Conservation (phyloP, 2,888 invertebrate genomes). For the Cetonia aurata region DNA sequence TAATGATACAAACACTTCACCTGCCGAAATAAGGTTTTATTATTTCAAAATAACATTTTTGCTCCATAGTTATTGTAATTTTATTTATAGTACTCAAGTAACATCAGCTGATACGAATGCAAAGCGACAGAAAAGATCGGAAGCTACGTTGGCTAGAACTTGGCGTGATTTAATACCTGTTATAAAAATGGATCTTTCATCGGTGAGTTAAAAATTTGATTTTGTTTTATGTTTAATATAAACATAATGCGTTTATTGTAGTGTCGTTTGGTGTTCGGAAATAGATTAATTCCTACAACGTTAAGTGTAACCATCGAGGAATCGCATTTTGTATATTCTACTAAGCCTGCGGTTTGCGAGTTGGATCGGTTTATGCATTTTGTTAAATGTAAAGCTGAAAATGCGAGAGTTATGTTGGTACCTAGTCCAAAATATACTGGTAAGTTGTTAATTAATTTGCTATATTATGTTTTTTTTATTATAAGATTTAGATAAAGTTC, state of each 20-base stretch:
- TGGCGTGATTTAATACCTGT: conserved; percentile 98
- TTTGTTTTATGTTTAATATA: neutral
- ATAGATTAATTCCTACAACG: conserved; percentile 93
- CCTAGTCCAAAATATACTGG: conserved; percentile 94
- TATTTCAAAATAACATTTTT: conserved; percentile 4
- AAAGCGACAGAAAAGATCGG: conserved; percentile 72
- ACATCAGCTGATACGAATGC: conserved; percentile 50
- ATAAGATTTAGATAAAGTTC: too few relatives aligned
- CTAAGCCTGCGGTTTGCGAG: conserved; percentile 93
- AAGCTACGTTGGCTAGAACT: conserved; percentile 87
- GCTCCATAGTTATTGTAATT: neutral
- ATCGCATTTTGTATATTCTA: conserved; percentile 94
- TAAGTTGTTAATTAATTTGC: conserved; percentile 35
- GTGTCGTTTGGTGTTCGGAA: conserved; percentile 95
- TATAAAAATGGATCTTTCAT: conserved; percentile 93
- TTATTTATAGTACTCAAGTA: conserved; percentile 45
- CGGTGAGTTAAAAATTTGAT: conserved; percentile 68
- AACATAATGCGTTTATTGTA: conserved; percentile 58
- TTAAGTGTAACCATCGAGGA: conserved; percentile 93
- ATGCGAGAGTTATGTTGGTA: conserved; percentile 95
- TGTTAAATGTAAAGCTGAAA: conserved; percentile 94
- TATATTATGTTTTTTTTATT: neutral
- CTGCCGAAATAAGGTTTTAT: conserved; percentile 26
- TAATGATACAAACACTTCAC: conserved; percentile 36
- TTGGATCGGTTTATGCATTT: conserved; percentile 97